Conservation (phyloP, 1,140 invertebrate genomes). For the Physella acuta region DNA sequence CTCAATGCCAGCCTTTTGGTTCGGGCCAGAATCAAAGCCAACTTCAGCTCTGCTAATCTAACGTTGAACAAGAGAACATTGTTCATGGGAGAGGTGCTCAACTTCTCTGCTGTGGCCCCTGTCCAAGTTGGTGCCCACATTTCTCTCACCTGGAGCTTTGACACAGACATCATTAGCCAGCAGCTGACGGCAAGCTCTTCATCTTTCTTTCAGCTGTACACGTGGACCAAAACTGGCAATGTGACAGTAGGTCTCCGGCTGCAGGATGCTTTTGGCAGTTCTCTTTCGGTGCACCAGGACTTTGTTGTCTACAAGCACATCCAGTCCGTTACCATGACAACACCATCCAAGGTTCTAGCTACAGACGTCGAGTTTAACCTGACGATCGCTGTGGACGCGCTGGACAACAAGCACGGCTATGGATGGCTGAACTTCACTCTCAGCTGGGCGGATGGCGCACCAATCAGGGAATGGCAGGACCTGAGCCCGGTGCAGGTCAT, state of each 20-base stretch:
- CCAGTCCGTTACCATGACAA: background rate
- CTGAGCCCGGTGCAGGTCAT: background rate
- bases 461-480: background rate
- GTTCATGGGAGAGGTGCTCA: background rate
- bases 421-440: slow-evolving; percentile 21
- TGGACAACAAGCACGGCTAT: background rate
- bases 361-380: background rate
- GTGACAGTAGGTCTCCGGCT: slow-evolving; percentile 21
- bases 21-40: slow-evolving; percentile 19
- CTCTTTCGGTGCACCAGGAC: background rate
- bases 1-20: slow-evolving; percentile 16
- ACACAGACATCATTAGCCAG: slow-evolving; percentile 13
- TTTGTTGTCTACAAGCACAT: slow-evolving; percentile 10
- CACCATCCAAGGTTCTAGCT: background rate
- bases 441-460: slow-evolving; percentile 2
- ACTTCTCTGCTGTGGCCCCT: background rate
- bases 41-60: background rate
- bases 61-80: background rate
- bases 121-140: slow-evolving; percentile 22
- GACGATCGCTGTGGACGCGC: slow-evolving; percentile 3
- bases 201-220: slow-evolving; percentile 4
- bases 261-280: slow-evolving; percentile 22
- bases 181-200: background rate
- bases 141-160: slow-evolving; percentile 28
- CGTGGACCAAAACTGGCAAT: slow-evolving; percentile 22